Base-by-base conservation (phyloP, 2,797 vertebrate species). In the Scolopax bukidnonensis region DNA sequence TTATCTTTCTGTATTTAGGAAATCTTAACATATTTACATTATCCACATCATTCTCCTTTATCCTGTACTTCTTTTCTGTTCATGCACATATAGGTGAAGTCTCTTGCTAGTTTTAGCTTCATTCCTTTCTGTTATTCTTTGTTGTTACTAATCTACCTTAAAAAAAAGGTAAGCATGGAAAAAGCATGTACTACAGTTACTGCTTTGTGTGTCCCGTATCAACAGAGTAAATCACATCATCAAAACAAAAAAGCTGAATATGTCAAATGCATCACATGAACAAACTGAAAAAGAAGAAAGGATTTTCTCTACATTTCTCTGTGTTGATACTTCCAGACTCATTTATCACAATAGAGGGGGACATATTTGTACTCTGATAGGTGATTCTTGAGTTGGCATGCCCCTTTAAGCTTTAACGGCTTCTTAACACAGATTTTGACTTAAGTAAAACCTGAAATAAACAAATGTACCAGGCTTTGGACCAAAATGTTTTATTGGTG, bases 401-500 rank as follows among this genome's bases (percentile, higher is more conserved):
- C 3, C 20, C 20, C 28, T 90, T 88, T 38, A 69, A 40, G 70
- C 41, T 74, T 87, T 74, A 80, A 87, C 87, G 67, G 16, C 15
- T 12, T 68, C 48, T 70, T 24, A 77, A 15, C 23, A 60, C 28
- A 78, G 32, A 77, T 90, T 95, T 40, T 87, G 38, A 94, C 64
- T 94, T 89, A 6, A 57, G 36, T 36, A 86, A 87, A 87, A 96
- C 54, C 51, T 95, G 87, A 84, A 97, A 96, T 96, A 73, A 96
- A 76, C 59, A 95, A 41, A 50, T 85, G 30, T 60, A 43, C 17
- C 87, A 94, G 76, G 23, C 47, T 95, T 94, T 87, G 71, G 69
- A 96, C 70, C 57, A 87, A 94, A 91, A 94, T 51, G 33, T 41
- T 87, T 47, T 94, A 83, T 91, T 91, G 89, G 85, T 64, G 27